phyloP scores from a whole-genome alignment of 2,113 vertebrate genomes.

The Eudorcas thomsonii region DNA sequence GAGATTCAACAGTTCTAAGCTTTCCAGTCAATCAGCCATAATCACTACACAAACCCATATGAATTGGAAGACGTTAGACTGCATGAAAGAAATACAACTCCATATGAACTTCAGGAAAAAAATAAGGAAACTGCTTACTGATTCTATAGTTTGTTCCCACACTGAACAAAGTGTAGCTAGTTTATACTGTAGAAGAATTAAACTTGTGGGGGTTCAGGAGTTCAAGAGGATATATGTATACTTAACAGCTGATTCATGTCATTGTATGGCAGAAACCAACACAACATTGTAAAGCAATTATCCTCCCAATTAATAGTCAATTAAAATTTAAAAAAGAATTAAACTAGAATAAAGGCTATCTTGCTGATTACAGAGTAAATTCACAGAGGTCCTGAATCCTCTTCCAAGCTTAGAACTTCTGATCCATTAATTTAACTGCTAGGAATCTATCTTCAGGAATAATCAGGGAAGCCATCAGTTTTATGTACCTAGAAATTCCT shows the following conservation, averaged over 20 bases:
- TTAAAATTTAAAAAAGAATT: no score
- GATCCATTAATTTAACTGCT: constrained; percentile 11
- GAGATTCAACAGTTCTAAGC: neutral
- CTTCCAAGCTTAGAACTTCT: neutral
- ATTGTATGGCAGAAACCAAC: no score
- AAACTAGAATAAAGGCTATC: neutral
- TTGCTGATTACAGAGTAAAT: neutral
- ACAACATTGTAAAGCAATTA: no score
- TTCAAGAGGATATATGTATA: no score
- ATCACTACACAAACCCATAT: neutral
- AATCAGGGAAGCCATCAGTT: neutral
- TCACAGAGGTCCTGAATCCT: neutral
- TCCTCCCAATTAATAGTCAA: no score
- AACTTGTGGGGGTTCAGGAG: neutral
- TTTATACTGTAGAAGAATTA: neutral
- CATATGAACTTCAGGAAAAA: neutral
- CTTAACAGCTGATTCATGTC: no score
- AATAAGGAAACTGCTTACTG: neutral
- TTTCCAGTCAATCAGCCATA: neutral
- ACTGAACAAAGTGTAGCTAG: neutral
- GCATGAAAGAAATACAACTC: neutral
- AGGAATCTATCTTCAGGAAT: constrained; percentile 23
- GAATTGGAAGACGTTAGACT: neutral
- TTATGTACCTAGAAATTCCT: constrained; percentile 3
- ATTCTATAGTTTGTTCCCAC: neutral